Evolutionary conservation across 2,797 vertebrate species (phyloP).

Genomic region (Epinephelus coioides): DNA sequence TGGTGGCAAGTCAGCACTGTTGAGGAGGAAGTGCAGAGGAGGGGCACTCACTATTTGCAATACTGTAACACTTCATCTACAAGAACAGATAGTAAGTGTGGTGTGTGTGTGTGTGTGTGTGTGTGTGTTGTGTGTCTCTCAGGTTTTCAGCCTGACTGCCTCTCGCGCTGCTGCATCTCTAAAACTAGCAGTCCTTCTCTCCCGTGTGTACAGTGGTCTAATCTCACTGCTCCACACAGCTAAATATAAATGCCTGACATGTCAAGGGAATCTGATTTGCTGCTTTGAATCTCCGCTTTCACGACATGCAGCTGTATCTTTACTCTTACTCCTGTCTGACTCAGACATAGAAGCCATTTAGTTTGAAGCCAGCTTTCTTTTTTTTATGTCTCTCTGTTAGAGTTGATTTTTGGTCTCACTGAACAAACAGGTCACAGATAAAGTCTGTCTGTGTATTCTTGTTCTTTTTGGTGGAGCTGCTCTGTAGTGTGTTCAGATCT

Average conservation of each 20-base stretch:
- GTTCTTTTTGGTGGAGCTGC: not conserved
- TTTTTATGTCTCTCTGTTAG: not conserved
- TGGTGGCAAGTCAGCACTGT: too few species aligned
- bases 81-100: not conserved
- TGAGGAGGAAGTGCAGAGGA: not conserved
- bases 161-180: constrained; percentile 14
- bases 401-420: not conserved
- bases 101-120: too few species aligned
- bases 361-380: not conserved
- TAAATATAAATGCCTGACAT: constrained; percentile 36
- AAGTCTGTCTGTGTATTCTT: not conserved
- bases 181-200: constrained; percentile 20
- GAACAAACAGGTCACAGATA: not conserved
- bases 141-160: constrained; percentile 19
- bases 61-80: not conserved
- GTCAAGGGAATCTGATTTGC: constrained; percentile 14
- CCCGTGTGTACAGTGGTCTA: constrained; percentile 6
- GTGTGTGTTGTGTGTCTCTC: not conserved
- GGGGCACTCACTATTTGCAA: not conserved
- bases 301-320: constrained; percentile 17
- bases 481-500: not conserved
- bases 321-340: not conserved
- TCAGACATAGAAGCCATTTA: not conserved
- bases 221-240: constrained; percentile 14
- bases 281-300: constrained; percentile 13